A percentile compares a stretch with the other conserved stretches of the same genome.
These are phyloP conservation scores for Xylota segnis DNA, from an alignment of 2,888 invertebrate genomes.

Conservation along the genomic window DNA sequence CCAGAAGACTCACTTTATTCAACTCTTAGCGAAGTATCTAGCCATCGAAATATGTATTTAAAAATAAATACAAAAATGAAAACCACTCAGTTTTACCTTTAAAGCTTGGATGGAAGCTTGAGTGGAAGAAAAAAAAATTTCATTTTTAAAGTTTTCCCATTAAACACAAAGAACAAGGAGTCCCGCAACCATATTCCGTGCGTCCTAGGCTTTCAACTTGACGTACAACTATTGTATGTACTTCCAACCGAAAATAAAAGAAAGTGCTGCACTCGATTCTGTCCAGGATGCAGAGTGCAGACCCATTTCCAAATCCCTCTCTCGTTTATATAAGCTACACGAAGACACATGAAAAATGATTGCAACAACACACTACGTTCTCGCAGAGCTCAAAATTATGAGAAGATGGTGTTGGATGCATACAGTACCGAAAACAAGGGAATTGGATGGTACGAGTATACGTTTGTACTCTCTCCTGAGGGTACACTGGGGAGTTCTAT, in stretches of 20 bases:
- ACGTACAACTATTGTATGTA: slow-evolving; percentile 27
- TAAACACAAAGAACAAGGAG: slow-evolving; percentile 22
- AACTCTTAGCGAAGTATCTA: slow-evolving; percentile 43
- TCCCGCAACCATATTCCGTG: slow-evolving; percentile 29
- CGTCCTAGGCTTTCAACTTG: slow-evolving; percentile 35
- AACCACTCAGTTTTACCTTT: slow-evolving; percentile 1
- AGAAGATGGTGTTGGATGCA: slow-evolving; percentile 54
- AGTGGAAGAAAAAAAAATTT: not conserved
- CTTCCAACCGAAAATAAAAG: slow-evolving; percentile 15
- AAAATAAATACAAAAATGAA: not conserved
- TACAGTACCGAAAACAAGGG: slow-evolving; percentile 33
- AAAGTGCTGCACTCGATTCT: slow-evolving; percentile 26
- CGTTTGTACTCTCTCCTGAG: slow-evolving; percentile 9
- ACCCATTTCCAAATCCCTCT: not conserved
- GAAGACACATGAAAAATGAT: slow-evolving; percentile 51
- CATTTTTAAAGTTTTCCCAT: slow-evolving; percentile 56
- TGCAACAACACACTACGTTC: slow-evolving; percentile 45
- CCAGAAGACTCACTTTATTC: slow-evolving; percentile 3
- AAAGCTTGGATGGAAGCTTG: slow-evolving; percentile 1
- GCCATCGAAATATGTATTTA: too few species aligned
- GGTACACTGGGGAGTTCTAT: slow-evolving; percentile 25
- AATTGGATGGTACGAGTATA: not conserved
- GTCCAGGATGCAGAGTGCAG: slow-evolving; percentile 1
- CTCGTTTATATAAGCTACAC: not conserved
- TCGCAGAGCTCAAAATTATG: slow-evolving; percentile 52